A percentile compares a stretch with the other conserved stretches of the same genome.
These are phyloP conservation scores for Gerris buenoi DNA, from an alignment of 1,140 invertebrate species.

Conservation along the genomic window DNA sequence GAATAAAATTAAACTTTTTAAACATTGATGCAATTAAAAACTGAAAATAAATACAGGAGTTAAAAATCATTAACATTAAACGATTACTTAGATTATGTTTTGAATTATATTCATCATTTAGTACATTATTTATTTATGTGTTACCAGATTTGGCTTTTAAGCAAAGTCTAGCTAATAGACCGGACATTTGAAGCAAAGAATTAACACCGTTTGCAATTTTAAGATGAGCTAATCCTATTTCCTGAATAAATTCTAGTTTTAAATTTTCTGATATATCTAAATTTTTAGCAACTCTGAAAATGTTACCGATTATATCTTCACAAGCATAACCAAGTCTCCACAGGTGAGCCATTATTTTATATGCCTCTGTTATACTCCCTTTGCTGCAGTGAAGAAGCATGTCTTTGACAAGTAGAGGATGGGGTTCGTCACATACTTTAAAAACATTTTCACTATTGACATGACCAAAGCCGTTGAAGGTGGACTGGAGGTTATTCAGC, in stretches of 20 bases:
- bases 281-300: slow-evolving; percentile 85
- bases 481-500: slow-evolving; percentile 96
- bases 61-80: not conserved
- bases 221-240: slow-evolving; percentile 85
- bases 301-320: slow-evolving; percentile 90
- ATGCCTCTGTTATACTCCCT: slow-evolving; percentile 74
- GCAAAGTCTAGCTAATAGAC: slow-evolving; percentile 70
- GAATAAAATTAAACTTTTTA: no score
- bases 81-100: not conserved
- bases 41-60: no score
- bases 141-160: slow-evolving; percentile 3
- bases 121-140: no score
- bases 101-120: no score
- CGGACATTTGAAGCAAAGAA: slow-evolving; percentile 78
- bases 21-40: no score
- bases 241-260: slow-evolving; percentile 79
- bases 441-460: slow-evolving; percentile 95
- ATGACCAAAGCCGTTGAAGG: slow-evolving; percentile 82
- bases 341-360: slow-evolving; percentile 71
- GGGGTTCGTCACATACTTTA: slow-evolving; percentile 98
- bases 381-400: slow-evolving; percentile 77
- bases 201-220: slow-evolving; percentile 75
- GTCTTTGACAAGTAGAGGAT: slow-evolving; percentile 80
- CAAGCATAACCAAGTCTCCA: slow-evolving; percentile 88
- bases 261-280: slow-evolving; percentile 62